Evolutionary conservation across 1,140 invertebrate species (phyloP).

Genomic region (Drosophila seguyi): DNA sequence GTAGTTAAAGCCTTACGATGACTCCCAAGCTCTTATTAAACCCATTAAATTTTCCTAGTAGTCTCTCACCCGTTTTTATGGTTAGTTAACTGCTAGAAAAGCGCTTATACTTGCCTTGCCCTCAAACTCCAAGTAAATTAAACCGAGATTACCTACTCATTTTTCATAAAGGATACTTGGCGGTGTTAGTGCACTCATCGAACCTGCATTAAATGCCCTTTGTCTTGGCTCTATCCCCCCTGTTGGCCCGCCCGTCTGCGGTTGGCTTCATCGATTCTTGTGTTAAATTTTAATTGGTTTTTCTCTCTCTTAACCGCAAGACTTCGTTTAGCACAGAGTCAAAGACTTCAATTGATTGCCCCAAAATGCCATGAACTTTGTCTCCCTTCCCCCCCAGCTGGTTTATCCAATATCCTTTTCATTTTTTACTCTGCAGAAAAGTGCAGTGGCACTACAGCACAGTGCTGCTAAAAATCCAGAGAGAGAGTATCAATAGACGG

Average conservation of each 20-base stretch:
- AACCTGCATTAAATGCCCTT: conserved; percentile 20
- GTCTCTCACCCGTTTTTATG: not conserved
- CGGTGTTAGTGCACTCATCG: not conserved
- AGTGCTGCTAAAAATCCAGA: conserved; percentile 2
- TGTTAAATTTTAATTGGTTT: conserved; percentile 79
- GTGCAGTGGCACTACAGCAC: conserved; percentile 7
- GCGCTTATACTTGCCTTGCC: not conserved
- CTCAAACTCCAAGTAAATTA: not conserved
- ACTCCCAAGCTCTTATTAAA: not conserved
- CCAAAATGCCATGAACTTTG: conserved; percentile 33
- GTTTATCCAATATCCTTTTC: conserved; percentile 7
- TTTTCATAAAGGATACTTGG: conserved; percentile 10
- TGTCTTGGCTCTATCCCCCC: conserved; percentile 4
- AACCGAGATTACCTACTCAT: conserved; percentile 9
- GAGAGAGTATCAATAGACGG: conserved; percentile 28
- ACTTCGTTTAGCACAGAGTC: conserved; percentile 42
- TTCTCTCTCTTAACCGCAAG: conserved; percentile 41
- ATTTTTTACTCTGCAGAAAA: conserved; percentile 24
- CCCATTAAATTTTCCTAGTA: not conserved
- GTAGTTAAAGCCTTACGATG: not conserved
- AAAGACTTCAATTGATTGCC: conserved; percentile 55
- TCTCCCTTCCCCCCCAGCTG: not conserved
- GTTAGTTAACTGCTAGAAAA: not conserved
- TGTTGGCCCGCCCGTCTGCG: conserved; percentile 36
- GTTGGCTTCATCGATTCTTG: conserved; percentile 52